Base-by-base conservation (phyloP, 2,888 invertebrate genomes). In the Notocelia uddmanniana region DNA sequence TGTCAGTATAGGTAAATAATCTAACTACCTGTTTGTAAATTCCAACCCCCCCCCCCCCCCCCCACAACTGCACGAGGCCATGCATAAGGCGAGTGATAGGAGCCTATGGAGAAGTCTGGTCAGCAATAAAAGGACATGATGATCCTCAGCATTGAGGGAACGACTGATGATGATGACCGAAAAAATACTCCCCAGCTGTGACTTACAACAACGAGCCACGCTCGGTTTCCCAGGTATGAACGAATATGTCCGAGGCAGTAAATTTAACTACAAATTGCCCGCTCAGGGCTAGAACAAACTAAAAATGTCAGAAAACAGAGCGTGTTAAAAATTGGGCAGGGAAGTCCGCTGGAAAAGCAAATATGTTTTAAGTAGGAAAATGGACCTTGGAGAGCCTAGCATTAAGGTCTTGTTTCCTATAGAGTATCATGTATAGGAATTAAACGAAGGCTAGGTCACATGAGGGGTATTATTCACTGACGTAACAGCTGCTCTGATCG, bases 301-400 rank as follows among this genome's bases (percentile, higher is more conserved):
- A 50, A 68, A 57, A 69, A 60, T 26, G 18, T 41, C n/a, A 19
- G 19, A 26, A 67, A 62, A 54, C 54, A 26, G 54, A 18, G 41
- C 41, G 21, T 31, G 68, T 69, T 69, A 69, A 68, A 68, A 60
- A 62, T 26, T 48, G 37, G 8, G 13, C 41, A 18, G 18, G 26
- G 18, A 8, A 13, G 26, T 50, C 62, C 37, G 15, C 21, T 41
- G 59, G 41, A 41, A 59, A 10, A 41, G 15, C 37, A 59, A 15
- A 21, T 15, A 15, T 23, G 15, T 41, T 13, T 21, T 55, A 13
- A 21, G 1, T 37, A 5, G 15, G 21, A 59, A 59, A 41, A 21
- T 41, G 15, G 2, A 21, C 1, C 21, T 41, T 59, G 41, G 6
- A 10, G 9, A 9, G 21, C 21, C 11, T 41, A 18, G 15, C 21